A percentile compares a stretch with the other conserved stretches of the same genome.
phyloP scores from a whole-genome alignment of 1,140 invertebrate genomes.

The Triops longicaudatus region DNA sequence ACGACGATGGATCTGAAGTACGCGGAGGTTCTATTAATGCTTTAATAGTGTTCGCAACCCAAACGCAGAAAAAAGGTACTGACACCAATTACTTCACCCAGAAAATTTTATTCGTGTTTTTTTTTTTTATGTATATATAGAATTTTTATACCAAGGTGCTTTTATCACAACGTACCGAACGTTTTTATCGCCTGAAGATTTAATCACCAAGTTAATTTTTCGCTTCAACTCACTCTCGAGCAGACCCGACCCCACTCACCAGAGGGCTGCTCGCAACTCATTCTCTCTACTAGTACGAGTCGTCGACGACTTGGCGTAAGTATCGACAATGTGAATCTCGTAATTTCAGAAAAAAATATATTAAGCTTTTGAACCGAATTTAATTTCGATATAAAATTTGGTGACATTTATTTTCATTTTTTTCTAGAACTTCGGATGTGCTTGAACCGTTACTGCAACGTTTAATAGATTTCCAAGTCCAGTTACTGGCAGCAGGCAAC shows the following conservation, averaged over 20 bases:
- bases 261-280: slow-evolving; percentile 72
- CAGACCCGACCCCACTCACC: slow-evolving; percentile 57
- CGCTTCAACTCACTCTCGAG: slow-evolving; percentile 45
- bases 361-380: no score
- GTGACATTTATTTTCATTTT: slow-evolving; percentile 27
- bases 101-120: background rate
- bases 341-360: no score
- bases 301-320: slow-evolving; percentile 87
- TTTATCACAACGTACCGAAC: slow-evolving; percentile 95
- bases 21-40: slow-evolving; percentile 83
- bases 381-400: no score
- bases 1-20: slow-evolving; percentile 78
- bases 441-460: slow-evolving; percentile 62
- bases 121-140: slow-evolving; percentile 44
- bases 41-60: slow-evolving; percentile 84
- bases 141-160: slow-evolving; percentile 91
- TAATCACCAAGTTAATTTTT: slow-evolving; percentile 78
- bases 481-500: slow-evolving; percentile 69
- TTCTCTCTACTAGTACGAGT: slow-evolving; percentile 84
- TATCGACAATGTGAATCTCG: slow-evolving; percentile 32
- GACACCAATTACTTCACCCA: slow-evolving; percentile 29
- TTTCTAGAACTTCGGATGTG: slow-evolving; percentile 67
- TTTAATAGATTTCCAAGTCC: slow-evolving; percentile 83
- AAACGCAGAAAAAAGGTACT: slow-evolving; percentile 74
- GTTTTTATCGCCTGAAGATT: slow-evolving; percentile 77